Conservation (phyloP, 92 coral and sea anemone genomes). For the Chrysogorgia sp. region DNA sequence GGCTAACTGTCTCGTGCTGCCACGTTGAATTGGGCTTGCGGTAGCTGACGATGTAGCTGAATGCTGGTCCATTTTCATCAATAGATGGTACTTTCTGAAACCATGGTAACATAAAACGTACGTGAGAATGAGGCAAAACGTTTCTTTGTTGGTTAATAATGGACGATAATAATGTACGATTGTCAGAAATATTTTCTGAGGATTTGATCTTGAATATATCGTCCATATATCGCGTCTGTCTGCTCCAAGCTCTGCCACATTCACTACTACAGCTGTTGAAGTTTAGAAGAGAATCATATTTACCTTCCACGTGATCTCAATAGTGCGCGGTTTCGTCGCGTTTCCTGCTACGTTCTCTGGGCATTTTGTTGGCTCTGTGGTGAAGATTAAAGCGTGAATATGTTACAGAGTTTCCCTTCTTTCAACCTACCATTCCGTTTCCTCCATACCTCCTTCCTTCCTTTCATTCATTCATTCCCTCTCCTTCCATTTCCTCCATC, state of each 20-base stretch:
- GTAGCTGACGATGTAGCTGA: slow-evolving; percentile 21
- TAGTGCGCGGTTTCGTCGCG: neutral
- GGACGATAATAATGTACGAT: too few species aligned
- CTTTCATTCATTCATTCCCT: neutral
- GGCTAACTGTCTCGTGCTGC: slow-evolving; percentile 15
- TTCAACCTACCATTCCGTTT: neutral
- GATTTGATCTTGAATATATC: too few species aligned
- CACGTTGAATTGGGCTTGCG: slow-evolving; percentile 14
- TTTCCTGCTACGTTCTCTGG: slow-evolving; percentile 13
- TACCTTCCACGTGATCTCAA: slow-evolving; percentile 49
- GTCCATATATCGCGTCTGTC: too few species aligned
- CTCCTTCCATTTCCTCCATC: neutral
- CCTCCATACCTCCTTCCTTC: neutral
- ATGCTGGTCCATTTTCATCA: slow-evolving; percentile 22
- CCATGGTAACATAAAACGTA: neutral
- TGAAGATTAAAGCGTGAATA: too few species aligned
- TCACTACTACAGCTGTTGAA: too few species aligned
- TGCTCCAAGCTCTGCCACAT: too few species aligned
- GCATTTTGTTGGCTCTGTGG: slow-evolving; percentile 19
- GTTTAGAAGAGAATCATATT: neutral
- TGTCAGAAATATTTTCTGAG: too few species aligned
- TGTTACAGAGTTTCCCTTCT: too few species aligned
- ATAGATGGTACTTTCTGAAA: slow-evolving; percentile 14
- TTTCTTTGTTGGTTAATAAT: too few species aligned
- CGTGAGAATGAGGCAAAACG: too few species aligned